Conservation (phyloP, 2,888 invertebrate species). For the Mesorhabditis belari region DNA sequence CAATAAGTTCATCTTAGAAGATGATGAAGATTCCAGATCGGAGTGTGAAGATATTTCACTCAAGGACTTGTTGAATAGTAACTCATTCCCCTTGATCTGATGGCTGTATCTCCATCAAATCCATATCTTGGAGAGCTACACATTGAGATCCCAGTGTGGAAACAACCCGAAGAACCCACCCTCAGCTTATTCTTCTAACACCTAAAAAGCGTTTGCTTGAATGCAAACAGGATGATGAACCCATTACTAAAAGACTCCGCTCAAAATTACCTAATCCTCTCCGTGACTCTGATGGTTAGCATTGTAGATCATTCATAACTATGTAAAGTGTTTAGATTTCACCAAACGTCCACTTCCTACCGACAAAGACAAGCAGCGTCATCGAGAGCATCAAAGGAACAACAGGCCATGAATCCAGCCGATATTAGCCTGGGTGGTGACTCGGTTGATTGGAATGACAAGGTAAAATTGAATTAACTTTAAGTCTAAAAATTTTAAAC, state of each 20-base stretch:
- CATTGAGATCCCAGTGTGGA: neutral
- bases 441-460: conserved; percentile 16
- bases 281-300: no score
- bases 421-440: conserved; percentile 31
- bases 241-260: neutral
- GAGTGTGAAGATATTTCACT: neutral
- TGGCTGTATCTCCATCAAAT: no score
- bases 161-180: neutral
- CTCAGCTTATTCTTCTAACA: neutral
- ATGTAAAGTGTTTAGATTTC: neutral
- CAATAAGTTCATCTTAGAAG: neutral
- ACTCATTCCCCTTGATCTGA: no score
- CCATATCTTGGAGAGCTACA: neutral
- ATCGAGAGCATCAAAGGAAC: no score
- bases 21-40: neutral
- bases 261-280: no score
- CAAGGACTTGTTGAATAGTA: no score
- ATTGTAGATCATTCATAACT: no score
- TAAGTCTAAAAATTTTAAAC: no score
- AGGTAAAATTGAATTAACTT: conserved; percentile 1
- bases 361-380: no score
- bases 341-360: no score
- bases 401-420: conserved; percentile 21
- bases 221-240: neutral
- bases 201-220: neutral